Evolutionary conservation across 2,113 vertebrate species (phyloP).

Genomic region (Lophura nycthemera): DNA sequence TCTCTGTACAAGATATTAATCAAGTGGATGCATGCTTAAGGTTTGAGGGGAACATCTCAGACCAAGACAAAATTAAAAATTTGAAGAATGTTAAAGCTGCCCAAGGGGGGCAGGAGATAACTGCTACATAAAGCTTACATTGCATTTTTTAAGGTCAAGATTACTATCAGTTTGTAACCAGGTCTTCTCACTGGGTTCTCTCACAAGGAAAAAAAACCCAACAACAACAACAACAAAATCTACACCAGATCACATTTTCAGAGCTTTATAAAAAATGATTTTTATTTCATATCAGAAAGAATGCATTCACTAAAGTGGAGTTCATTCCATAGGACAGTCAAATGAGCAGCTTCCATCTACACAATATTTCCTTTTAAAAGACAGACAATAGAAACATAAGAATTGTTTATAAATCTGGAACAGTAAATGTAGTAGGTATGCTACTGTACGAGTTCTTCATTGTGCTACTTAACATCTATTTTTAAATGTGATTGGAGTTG

Average conservation of each 20-base stretch:
- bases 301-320: not conserved
- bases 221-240: no score
- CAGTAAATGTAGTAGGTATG: not conserved
- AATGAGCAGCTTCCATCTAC: not conserved
- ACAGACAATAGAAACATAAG: not conserved
- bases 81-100: not conserved
- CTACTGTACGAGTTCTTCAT: not conserved
- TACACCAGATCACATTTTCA: not conserved
- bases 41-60: not conserved
- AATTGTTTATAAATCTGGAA: not conserved
- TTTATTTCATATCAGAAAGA: not conserved
- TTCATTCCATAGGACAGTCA: not conserved
- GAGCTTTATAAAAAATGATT: not conserved
- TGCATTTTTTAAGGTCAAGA: not conserved
- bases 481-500: slow-evolving; percentile 16
- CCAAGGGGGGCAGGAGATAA: not conserved
- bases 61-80: not conserved
- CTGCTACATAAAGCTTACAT: not conserved
- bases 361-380: not conserved
- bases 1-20: not conserved
- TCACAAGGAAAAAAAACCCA: no score
- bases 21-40: not conserved
- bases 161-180: not conserved
- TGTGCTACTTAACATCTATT: not conserved
- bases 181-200: not conserved